Conservation (phyloP, 2,888 invertebrate genomes). For the Glaucopsyche alexis region DNA sequence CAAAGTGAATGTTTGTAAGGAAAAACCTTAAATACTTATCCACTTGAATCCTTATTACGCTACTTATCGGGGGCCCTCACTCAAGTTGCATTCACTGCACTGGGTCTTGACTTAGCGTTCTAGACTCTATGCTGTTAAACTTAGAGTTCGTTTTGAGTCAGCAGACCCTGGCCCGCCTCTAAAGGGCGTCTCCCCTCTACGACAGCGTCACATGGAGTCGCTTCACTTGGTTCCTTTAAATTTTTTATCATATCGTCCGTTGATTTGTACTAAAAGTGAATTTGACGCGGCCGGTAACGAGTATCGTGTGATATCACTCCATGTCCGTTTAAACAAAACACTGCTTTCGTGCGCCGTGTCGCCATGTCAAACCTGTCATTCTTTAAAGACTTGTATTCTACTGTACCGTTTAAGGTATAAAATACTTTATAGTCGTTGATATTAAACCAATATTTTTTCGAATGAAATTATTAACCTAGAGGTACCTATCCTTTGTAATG, state of each 20-base stretch:
- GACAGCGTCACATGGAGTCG: constrained; percentile 52
- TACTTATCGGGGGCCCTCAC: constrained; percentile 68
- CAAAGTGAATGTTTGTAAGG: constrained; percentile 47
- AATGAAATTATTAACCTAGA: constrained; percentile 49
- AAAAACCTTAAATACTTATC: constrained; percentile 53
- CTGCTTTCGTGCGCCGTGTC: constrained; percentile 33
- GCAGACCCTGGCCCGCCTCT: constrained; percentile 63
- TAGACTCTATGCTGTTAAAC: constrained; percentile 31
- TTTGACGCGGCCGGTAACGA: constrained; percentile 57
- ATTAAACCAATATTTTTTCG: not conserved
- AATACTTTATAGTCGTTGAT: not conserved
- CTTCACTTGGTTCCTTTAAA: constrained; percentile 69
- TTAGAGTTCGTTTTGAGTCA: constrained; percentile 49
- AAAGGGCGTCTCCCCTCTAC: constrained; percentile 72
- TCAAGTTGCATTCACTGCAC: constrained; percentile 69
- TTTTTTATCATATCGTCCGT: constrained; percentile 73
- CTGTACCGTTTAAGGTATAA: not conserved
- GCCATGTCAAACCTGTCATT: not conserved
- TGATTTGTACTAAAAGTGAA: constrained; percentile 69
- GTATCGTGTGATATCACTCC: constrained; percentile 38
- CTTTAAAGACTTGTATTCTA: not conserved
- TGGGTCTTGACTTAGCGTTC: constrained; percentile 34
- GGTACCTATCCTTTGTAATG: constrained; percentile 6
- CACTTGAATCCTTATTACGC: constrained; percentile 59
- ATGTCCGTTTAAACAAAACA: constrained; percentile 35